Evolutionary conservation across 2,113 vertebrate species (phyloP).

Genomic region (Oenanthe melanoleuca): DNA sequence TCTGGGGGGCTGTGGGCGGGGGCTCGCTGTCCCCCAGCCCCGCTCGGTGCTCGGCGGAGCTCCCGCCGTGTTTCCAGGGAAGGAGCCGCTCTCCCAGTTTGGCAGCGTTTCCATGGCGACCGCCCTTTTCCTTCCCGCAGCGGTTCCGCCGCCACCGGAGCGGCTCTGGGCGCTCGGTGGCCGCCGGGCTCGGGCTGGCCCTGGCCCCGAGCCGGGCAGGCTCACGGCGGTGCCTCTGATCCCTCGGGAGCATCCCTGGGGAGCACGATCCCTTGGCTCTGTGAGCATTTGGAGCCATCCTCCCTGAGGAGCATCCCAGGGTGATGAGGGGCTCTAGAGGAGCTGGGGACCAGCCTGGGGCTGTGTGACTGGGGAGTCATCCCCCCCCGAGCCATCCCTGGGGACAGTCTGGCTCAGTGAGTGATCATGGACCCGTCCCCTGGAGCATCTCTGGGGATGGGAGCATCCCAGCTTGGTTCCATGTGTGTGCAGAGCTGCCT

Average conservation of each 20-base stretch:
- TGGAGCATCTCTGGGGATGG: background rate
- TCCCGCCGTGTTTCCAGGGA: background rate
- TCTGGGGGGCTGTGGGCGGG: background rate
- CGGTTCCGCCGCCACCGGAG: background rate
- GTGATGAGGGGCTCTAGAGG: background rate
- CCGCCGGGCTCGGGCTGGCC: background rate
- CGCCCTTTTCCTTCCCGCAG: slow-evolving; percentile 40
- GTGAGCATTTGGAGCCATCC: rapidly evolving
- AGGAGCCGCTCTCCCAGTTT: slow-evolving; percentile 48
- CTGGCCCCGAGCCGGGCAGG: rapidly evolving
- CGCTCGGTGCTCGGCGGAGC: background rate
- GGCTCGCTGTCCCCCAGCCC: rapidly evolving
- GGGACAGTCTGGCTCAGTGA: background rate
- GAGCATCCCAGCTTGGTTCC: background rate
- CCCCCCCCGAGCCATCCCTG: background rate
- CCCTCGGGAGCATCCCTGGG: background rate
- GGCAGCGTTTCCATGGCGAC: slow-evolving; percentile 67
- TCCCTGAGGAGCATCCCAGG: background rate
- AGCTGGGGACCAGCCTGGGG: background rate
- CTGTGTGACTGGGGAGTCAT: background rate
- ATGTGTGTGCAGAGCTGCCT: rapidly evolving
- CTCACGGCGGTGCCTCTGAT: background rate
- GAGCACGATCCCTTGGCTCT: rapidly evolving
- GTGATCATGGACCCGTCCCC: rapidly evolving
- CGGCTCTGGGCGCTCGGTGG: background rate